Conservation (phyloP, 2,113 vertebrate genomes). For the Hydropotes inermis region DNA sequence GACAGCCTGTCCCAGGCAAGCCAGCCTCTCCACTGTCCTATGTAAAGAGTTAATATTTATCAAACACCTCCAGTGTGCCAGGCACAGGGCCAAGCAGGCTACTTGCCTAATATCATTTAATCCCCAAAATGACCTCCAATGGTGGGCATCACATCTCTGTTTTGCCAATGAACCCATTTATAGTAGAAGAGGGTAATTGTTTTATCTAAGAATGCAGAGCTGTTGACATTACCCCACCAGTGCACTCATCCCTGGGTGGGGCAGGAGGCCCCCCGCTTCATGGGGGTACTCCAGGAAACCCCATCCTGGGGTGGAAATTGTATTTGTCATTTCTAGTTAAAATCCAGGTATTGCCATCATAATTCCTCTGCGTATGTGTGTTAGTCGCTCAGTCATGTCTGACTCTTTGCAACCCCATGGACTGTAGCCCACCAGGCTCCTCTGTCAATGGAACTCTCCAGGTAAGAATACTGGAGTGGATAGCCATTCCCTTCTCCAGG, state of each 20-base stretch:
- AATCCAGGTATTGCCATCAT: not conserved
- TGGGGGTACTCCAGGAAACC: not conserved
- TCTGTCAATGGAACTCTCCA: not conserved
- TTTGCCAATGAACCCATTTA: not conserved
- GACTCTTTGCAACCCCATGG: not conserved
- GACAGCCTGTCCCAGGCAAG: not conserved
- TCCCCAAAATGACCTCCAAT: not conserved
- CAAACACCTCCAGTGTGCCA: not conserved
- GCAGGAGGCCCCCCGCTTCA: not conserved
- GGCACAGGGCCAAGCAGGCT: not conserved
- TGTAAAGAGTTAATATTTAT: not conserved
- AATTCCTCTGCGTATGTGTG: not conserved
- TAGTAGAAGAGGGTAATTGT: not conserved
- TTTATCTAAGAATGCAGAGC: not conserved
- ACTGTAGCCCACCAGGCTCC: not conserved
- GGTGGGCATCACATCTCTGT: not conserved
- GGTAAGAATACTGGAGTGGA: not conserved
- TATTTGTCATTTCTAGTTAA: not conserved
- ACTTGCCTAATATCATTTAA: not conserved
- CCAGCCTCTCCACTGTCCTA: not conserved
- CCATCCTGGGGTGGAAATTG: not conserved
- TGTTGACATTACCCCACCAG: too few relatives aligned
- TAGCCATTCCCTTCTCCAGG: not conserved
- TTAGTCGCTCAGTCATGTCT: not conserved
- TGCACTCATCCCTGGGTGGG: too few relatives aligned